Base-by-base conservation (phyloP, 1,140 invertebrate genomes). In the Cylas formicarius region DNA sequence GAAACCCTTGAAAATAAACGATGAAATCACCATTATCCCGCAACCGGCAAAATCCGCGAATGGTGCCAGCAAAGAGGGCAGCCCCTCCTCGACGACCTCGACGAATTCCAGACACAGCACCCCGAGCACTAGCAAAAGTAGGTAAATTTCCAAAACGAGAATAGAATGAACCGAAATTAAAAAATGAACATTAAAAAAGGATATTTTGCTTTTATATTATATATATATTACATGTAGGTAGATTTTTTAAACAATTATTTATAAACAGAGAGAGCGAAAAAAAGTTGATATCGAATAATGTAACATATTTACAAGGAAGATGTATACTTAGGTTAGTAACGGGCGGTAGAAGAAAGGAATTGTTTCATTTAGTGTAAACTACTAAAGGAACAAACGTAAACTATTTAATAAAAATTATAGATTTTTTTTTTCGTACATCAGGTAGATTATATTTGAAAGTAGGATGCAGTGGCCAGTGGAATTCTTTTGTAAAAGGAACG, bases 1-100 rank as follows among this genome's bases (percentile, higher is more conserved):
- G 34, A 88, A 89, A 60, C 84, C 87, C 26, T 67, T 90, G 26
- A 90, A 90, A 69, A 90, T 91, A 50, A 91, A 90, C 67, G 87
- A 91, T 67, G 87, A 91, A 69, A 91, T 91, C 50, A 92, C 88
- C 43, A 90, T 91, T 55, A 90, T 90, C 70, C 86, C 87, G 49
- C 87, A 91, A 63, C 86, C 85, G 43, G 76, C 77, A n/a, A 74
- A 75, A 53, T 61, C 69, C 18, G 46, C 47, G 8, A 57, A 52
- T 10, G 52, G 54, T 11, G 42, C 56, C 9, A 51, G 50, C 22
- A 64, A 64, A 53, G 62, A 63, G 33, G 46, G 37, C 18, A 50
- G 51, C 33, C 22, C 53, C 3, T 26, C 52, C 18, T 28, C 50
- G 7, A 56, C 54, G 43, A 37, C 35, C 35, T 46, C 49, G 27